Conservation (phyloP, 2,797 vertebrate species). For the Gymnoscopelus microlampas region DNA sequence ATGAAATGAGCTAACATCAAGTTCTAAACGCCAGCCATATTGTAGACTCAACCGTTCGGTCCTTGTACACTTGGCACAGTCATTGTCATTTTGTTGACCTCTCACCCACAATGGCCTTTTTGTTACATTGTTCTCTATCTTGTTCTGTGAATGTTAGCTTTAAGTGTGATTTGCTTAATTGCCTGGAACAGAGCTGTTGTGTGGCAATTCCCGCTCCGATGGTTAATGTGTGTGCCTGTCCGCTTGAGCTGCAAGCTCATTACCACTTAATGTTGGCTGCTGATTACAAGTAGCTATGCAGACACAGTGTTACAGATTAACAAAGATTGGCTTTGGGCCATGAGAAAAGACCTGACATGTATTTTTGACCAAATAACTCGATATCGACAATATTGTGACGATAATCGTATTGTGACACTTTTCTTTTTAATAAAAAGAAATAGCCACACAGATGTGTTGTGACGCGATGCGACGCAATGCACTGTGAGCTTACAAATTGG, state of each 20-base stretch:
- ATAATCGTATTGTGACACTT: too few relatives aligned
- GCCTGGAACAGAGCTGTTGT: conserved; percentile 44
- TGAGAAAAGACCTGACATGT: conserved; percentile 38
- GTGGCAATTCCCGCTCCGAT: background rate
- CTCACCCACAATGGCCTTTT: conserved; percentile 36
- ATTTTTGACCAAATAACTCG: background rate
- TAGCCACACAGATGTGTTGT: too few relatives aligned
- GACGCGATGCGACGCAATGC: too few relatives aligned
- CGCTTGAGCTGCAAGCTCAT: conserved; percentile 40
- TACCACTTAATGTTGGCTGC: conserved; percentile 49
- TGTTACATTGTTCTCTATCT: conserved; percentile 27
- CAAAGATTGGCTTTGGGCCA: conserved; percentile 35
- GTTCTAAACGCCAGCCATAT: conserved; percentile 3
- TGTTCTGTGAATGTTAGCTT: conserved; percentile 34
- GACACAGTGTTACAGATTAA: conserved; percentile 51
- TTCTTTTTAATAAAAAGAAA: too few relatives aligned
- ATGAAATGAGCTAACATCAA: conserved; percentile 13
- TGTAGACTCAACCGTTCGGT: conserved; percentile 13
- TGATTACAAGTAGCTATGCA: conserved; percentile 35
- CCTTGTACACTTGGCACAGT: background rate
- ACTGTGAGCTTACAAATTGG: too few relatives aligned
- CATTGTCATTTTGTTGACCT: conserved; percentile 27
- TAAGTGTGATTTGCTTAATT: conserved; percentile 57
- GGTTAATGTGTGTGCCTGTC: conserved; percentile 47
- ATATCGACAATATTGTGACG: too few relatives aligned